A percentile compares a stretch with the other conserved stretches of the same genome.
Evolutionary conservation across 2,888 invertebrate species (phyloP).

Genomic region (Chrysina gloriosa): DNA sequence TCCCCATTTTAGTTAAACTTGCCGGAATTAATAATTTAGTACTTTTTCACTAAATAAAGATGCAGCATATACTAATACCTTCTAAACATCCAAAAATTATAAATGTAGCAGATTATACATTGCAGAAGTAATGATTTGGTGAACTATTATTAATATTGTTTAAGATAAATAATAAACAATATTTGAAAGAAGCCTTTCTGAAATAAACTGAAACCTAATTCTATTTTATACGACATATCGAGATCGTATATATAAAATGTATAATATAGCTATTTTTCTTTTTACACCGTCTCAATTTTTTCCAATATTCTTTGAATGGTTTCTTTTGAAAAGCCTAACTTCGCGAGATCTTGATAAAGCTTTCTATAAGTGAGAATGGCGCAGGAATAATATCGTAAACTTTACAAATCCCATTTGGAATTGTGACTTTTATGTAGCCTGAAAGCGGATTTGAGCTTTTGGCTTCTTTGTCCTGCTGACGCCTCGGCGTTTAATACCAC

Average conservation of each 20-base stretch:
- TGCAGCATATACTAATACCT: too few relatives aligned
- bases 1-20: too few relatives aligned
- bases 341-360: conserved; percentile 63
- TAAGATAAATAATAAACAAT: too few relatives aligned
- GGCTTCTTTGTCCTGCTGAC: conserved; percentile 61
- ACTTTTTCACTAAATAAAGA: too few relatives aligned
- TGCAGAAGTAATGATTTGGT: too few relatives aligned
- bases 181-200: too few relatives aligned
- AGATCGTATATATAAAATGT: conserved; percentile 28
- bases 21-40: too few relatives aligned
- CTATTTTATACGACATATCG: conserved; percentile 11
- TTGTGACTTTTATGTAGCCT: conserved; percentile 67
- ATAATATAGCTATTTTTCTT: conserved; percentile 49
- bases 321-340: conserved; percentile 61
- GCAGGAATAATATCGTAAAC: conserved; percentile 67
- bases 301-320: conserved; percentile 61
- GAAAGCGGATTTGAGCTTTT: conserved; percentile 65
- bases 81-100: too few relatives aligned
- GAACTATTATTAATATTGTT: too few relatives aligned
- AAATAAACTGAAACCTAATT: conserved; percentile 4
- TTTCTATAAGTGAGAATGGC: conserved; percentile 65
- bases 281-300: conserved; percentile 59
- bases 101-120: too few relatives aligned
- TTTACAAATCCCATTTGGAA: conserved; percentile 67
- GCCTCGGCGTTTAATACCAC: conserved; percentile 51